phyloP scores from a whole-genome alignment of 2,797 vertebrate species.

The Agapornis canus region DNA sequence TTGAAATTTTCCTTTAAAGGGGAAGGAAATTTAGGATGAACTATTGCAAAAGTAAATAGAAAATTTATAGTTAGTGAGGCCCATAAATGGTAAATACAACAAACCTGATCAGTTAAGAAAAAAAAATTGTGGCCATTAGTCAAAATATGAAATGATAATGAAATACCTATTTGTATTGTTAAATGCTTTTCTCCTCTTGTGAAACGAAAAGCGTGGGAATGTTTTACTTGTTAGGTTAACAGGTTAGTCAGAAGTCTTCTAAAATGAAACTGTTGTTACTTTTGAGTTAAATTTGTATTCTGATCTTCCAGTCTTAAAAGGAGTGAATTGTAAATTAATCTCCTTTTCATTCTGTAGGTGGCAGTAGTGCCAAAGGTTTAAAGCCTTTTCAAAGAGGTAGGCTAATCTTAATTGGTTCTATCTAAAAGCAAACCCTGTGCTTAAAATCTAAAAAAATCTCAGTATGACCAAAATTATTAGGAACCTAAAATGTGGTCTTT shows the following conservation, averaged over 20 bases:
- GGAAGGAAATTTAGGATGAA: background rate
- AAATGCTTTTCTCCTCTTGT: background rate
- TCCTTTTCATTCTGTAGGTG: conserved; percentile 24
- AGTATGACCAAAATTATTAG: background rate
- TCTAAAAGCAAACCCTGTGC: background rate
- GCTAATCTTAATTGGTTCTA: background rate
- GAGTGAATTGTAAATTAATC: background rate
- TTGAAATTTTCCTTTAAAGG: background rate
- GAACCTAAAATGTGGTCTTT: fast-evolving
- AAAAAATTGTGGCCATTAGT: background rate
- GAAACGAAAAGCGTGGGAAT: background rate
- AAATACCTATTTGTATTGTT: background rate
- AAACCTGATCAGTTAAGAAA: background rate
- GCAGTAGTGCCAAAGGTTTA: conserved; percentile 50
- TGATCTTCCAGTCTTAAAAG: background rate
- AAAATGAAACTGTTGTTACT: background rate
- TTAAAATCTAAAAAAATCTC: background rate
- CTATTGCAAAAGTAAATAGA: background rate
- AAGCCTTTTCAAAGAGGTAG: background rate
- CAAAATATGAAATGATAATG: background rate
- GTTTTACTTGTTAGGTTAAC: background rate
- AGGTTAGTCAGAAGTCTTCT: background rate
- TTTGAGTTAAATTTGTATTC: background rate
- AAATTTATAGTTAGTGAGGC: background rate
- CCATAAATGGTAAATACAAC: background rate